Evolutionary conservation across 2,797 vertebrate species (phyloP), one percentile per base, ranked within the genome.

Genomic region (Alauda arvensis): DNA sequence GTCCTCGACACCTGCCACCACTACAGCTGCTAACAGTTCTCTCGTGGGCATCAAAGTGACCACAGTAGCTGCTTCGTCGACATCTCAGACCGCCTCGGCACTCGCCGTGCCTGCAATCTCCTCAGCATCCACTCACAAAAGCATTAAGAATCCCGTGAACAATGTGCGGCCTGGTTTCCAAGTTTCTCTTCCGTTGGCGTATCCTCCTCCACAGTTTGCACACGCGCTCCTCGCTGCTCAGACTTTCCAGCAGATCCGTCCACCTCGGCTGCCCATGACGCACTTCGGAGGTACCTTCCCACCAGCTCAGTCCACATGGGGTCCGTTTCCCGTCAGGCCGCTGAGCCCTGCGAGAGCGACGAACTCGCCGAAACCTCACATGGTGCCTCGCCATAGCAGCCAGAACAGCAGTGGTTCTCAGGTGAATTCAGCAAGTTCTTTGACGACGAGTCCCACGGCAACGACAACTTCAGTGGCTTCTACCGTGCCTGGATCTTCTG

Each of bases 171-270:
- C 97, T 8, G 97, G 97, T 31, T 98, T 98, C 96, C 97, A 97
- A 14, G 97, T 98, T 11, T 98, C 97, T 51, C 96, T 98, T 3
- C 97, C 97, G 10, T 85, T 98, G 91, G 97, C 97, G 0, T 98
- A 98, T 37, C 97, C 97, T 95, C 97, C 97, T 90, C 97, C 97
- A 8, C 97, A 98, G 93, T 97, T 98, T 96, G 97, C 97, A 96
- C 97, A 98, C 20, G 97, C 97, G 85, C 86, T 98, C 88, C 97
- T 98, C 12, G 97, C 97, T 59, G 97, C 97, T 94, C 97, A 98
- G 96, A 98, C 97, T 48, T 98, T 98, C 95, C 97, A 98, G 93
- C 97, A 98, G 77, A 98, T 98, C 94, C 97, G 97, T 96, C 97
- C 97, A 15, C 97, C 97, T 33, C 95, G 97, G 75, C 95, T 98